These are phyloP conservation scores for Pantherophis alleghaniensis DNA, from an alignment of 2,797 vertebrate genomes.

Conservation along the genomic window DNA sequence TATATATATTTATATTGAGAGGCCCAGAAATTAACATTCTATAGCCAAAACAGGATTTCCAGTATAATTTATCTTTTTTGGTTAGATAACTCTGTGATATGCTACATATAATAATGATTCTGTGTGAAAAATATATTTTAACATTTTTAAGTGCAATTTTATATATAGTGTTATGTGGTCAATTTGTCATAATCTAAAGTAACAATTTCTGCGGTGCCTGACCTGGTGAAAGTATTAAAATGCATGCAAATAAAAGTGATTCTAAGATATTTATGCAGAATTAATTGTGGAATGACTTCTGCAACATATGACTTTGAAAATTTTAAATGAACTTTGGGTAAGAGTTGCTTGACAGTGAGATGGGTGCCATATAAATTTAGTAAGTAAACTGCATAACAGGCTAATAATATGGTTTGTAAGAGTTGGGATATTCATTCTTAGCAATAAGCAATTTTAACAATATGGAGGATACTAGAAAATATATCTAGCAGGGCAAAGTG, in stretches of 20 bases:
- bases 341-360: not conserved
- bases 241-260: not conserved
- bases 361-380: not conserved
- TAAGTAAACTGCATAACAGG: not conserved
- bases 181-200: not conserved
- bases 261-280: not conserved
- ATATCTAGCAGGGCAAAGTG: not conserved
- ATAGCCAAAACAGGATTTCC: not conserved
- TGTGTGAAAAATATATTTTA: not conserved
- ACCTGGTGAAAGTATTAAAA: not conserved
- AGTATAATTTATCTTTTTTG: not conserved
- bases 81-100: not conserved
- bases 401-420: not conserved
- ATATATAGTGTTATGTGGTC: not conserved
- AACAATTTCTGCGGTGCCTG: not conserved
- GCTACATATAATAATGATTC: not conserved
- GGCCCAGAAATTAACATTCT: not conserved
- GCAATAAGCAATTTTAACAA: slow-evolving; percentile 5
- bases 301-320: not conserved
- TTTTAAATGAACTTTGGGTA: not conserved
- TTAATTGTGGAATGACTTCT: not conserved
- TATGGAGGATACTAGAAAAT: not conserved
- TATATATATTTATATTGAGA: not conserved
- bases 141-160: not conserved
- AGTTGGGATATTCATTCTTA: not conserved